Percentiles rank a stretch among this genome's conserved stretches.
phyloP scores from a whole-genome alignment of 2,888 invertebrate genomes.

The Heteropelma amictum region DNA sequence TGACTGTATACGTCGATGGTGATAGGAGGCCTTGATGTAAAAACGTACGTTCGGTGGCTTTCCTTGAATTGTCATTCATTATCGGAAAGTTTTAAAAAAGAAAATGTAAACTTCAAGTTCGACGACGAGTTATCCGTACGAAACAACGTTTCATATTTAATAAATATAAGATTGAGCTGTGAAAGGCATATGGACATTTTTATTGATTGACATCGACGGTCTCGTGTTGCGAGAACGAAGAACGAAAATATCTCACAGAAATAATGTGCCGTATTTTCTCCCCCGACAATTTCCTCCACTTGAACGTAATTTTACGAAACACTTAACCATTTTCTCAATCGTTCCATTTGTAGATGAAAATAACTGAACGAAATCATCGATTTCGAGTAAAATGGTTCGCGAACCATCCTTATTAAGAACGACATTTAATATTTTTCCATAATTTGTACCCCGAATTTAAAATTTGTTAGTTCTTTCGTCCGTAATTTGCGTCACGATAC shows the following conservation, averaged over 20 bases:
- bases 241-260: not conserved
- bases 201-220: slow-evolving; percentile 38
- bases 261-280: not conserved
- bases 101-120: not conserved
- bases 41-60: slow-evolving; percentile 13
- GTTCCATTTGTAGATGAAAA: too few relatives aligned
- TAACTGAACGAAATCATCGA: too few relatives aligned
- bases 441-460: too few relatives aligned
- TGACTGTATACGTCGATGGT: not conserved
- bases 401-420: too few relatives aligned
- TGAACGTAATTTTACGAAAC: too few relatives aligned
- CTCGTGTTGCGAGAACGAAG: not conserved
- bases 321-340: too few relatives aligned
- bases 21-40: slow-evolving; percentile 46
- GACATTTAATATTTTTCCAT: too few relatives aligned
- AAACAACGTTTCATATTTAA: slow-evolving; percentile 4
- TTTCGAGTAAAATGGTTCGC: too few relatives aligned
- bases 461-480: too few relatives aligned
- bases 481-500: too few relatives aligned
- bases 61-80: slow-evolving; percentile 41
- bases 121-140: slow-evolving; percentile 1
- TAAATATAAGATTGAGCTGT: slow-evolving; percentile 32
- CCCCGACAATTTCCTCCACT: too few relatives aligned
- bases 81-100: slow-evolving; percentile 39
- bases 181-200: slow-evolving; percentile 13